Base-by-base conservation (phyloP, 23 tunicate genomes). In the Phallusia fumigata region DNA sequence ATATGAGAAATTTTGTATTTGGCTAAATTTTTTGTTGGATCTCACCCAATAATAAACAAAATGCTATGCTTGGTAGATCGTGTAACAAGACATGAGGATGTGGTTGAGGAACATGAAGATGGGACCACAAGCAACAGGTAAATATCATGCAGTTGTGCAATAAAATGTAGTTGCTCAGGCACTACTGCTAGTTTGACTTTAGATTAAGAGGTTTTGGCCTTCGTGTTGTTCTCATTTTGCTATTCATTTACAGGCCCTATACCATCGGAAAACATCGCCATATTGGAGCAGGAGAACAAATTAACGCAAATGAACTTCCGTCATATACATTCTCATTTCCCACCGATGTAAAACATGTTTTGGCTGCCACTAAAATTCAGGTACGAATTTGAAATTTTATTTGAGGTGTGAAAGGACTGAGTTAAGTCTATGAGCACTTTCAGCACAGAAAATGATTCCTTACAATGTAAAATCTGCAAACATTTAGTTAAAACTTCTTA, bases 341-440 rank as follows among this genome's bases (percentile, higher is more conserved):
- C 22, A 74, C 83, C 0, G 40, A 49, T 30, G 35, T 47, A 0
- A 50, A 51, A 28, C 79, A 83, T 83, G 86, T 88, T 18, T 30
- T 50, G 33, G 97, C 97, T 19, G 97, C 97, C 40, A 87, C 91
- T 47, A 92, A 92, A 80, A 92, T 92, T 30, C 97, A 92, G 83
- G 90, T 80, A 8, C 12, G 19, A 13, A 11, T 53, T 30, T 53
- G 18, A 13, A 51, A 51, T 51, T 51, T 51, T 51, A 51, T 13
- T 13, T 51, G 58, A 15, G 58, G 58, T 51, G 15, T 51, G 15
- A 51, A 51, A 13, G 18, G 18, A 51, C 58, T 51, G n/a, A n/a
- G n/a, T n/a, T n/a, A n/a, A n/a, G n/a, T n/a, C n/a, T n/a, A n/a
- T n/a, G n/a, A n/a, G n/a, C n/a, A n/a, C n/a, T n/a, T n/a, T n/a